Percentiles rank a stretch among this genome's conserved stretches.
phyloP scores from a whole-genome alignment of 2,113 vertebrate genomes.

The Gallinago undulata region DNA sequence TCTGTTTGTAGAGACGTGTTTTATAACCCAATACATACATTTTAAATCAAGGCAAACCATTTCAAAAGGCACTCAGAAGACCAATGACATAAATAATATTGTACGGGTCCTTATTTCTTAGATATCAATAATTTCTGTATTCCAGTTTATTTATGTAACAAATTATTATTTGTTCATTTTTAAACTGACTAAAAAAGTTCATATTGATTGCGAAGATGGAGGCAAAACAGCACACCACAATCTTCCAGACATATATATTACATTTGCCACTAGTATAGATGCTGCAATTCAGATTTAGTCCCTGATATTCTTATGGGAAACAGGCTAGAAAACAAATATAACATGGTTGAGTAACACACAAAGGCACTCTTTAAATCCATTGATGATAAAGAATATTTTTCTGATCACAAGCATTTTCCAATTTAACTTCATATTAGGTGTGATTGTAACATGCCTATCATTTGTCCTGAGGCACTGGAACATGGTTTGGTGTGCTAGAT shows the following conservation, averaged over 20 bases:
- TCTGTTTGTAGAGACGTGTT: conserved; percentile 30
- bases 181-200: neutral
- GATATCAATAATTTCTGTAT: neutral
- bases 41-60: conserved; percentile 42
- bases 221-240: neutral
- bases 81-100: conserved; percentile 33
- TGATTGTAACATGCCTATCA: neutral
- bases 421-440: neutral
- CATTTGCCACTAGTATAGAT: neutral
- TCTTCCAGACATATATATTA: neutral
- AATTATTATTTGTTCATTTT: neutral
- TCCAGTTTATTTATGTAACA: neutral
- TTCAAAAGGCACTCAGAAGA: conserved; percentile 33
- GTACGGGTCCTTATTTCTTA: conserved; percentile 25
- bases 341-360: neutral
- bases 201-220: neutral
- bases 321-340: neutral
- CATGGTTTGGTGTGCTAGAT: neutral
- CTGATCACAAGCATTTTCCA: neutral
- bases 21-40: conserved; percentile 44
- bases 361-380: neutral
- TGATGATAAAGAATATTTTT: neutral
- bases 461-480: neutral
- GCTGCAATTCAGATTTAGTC: neutral
- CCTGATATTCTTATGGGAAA: neutral